phyloP scores from a whole-genome alignment of 2,888 invertebrate species.

The Ophion ventricosus region DNA sequence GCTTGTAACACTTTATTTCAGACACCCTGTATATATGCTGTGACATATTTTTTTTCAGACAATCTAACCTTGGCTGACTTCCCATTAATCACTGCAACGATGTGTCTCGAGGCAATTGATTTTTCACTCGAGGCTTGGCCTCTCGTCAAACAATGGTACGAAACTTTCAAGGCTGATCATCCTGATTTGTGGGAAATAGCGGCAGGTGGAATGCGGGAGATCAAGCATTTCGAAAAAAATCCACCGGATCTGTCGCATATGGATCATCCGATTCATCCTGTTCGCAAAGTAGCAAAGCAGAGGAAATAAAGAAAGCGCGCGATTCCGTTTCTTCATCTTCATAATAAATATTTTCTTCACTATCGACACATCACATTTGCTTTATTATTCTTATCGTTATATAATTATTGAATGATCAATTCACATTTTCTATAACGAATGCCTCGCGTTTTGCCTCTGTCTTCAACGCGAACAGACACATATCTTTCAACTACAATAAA shows the following conservation, averaged over 20 bases:
- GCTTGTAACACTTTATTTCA: too few species aligned
- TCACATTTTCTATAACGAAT: constrained; percentile 1
- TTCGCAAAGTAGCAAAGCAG: constrained; percentile 83
- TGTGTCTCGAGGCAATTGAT: constrained; percentile 89
- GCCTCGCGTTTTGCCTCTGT: not conserved
- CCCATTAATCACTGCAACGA: constrained; percentile 88
- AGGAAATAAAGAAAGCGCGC: not conserved
- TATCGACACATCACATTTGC: constrained; percentile 62
- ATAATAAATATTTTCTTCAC: constrained; percentile 59
- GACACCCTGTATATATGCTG: too few species aligned
- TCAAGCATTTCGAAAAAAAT: constrained; percentile 88
- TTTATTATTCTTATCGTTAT: constrained; percentile 44
- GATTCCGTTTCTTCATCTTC: not conserved
- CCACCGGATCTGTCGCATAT: constrained; percentile 89
- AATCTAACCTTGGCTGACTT: constrained; percentile 91
- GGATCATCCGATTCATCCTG: constrained; percentile 90
- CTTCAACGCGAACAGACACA: constrained; percentile 21
- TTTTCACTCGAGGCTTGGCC: constrained; percentile 87
- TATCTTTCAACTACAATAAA: constrained; percentile 14
- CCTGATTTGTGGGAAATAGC: constrained; percentile 90
- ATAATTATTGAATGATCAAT: constrained; percentile 31
- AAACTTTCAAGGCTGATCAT: constrained; percentile 87
- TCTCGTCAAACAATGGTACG: constrained; percentile 87
- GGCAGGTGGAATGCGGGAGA: constrained; percentile 88
- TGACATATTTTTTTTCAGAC: constrained; percentile 80